Percentiles rank a stretch among this genome's conserved stretches.
Conservation (phyloP, 1,140 invertebrate genomes). For the Drosophila miranda region DNA sequence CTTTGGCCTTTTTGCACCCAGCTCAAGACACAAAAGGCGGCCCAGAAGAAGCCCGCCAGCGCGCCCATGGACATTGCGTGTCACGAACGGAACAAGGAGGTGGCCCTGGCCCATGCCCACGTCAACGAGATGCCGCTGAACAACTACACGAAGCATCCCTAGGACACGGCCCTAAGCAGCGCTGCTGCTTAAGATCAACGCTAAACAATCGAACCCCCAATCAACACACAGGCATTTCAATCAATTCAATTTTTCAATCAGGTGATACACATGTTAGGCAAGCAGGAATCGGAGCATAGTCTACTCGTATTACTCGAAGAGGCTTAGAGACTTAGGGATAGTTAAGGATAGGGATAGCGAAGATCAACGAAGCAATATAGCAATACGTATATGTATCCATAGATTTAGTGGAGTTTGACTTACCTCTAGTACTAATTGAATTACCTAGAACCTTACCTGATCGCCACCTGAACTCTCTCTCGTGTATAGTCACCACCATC, state of each 20-base stretch:
- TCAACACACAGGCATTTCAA: constrained; percentile 25
- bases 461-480: constrained; percentile 13
- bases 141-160: constrained; percentile 81
- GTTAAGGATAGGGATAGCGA: background rate
- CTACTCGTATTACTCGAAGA: constrained; percentile 21
- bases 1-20: constrained; percentile 7
- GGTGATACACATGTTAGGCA: constrained; percentile 64
- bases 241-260: constrained; percentile 53
- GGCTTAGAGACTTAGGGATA: constrained; percentile 19
- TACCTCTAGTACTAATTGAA: constrained; percentile 42
- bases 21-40: constrained; percentile 81
- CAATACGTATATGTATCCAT: constrained; percentile 7
- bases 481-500: constrained; percentile 43
- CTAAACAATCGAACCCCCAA: constrained; percentile 1
- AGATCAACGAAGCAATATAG: constrained; percentile 34
- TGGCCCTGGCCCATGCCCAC: constrained; percentile 61
- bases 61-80: constrained; percentile 69
- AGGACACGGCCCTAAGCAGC: constrained; percentile 73
- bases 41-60: constrained; percentile 69
- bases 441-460: constrained; percentile 23
- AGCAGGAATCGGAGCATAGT: constrained; percentile 38
- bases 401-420: constrained; percentile 31
- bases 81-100: constrained; percentile 74
- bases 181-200: constrained; percentile 66
- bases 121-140: constrained; percentile 77